A percentile compares a stretch with the other conserved stretches of the same genome.
These are phyloP conservation scores for Leptodactylus fuscus DNA, from an alignment of 2,113 vertebrate species.

Conservation along the genomic window DNA sequence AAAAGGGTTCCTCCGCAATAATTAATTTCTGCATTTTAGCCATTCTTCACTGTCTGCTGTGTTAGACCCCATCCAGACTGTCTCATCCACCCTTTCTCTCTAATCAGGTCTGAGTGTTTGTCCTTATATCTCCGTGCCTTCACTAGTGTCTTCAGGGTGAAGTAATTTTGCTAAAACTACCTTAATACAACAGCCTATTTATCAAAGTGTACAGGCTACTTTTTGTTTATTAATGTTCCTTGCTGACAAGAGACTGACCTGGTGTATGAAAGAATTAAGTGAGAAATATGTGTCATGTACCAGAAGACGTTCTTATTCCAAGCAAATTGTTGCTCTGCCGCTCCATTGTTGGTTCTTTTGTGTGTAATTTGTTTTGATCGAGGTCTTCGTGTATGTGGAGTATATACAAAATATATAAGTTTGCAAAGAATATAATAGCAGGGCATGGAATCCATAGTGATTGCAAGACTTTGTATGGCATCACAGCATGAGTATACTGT, in stretches of 20 bases:
- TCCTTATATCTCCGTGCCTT: conserved; percentile 62
- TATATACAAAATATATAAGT: too few relatives aligned
- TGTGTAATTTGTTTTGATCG: background rate
- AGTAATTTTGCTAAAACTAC: conserved; percentile 71
- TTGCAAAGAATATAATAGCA: too few relatives aligned
- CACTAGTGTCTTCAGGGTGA: conserved; percentile 64
- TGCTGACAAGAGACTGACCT: conserved; percentile 47
- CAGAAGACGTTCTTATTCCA: background rate
- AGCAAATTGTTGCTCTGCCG: background rate
- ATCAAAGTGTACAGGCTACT: conserved; percentile 49
- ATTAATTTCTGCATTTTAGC: conserved; percentile 87
- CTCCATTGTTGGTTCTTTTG: background rate
- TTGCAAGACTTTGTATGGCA: too few relatives aligned
- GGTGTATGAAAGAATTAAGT: conserved; percentile 43
- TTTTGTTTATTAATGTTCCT: conserved; percentile 62
- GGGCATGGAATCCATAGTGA: too few relatives aligned
- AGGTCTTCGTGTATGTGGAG: background rate
- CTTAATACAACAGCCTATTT: conserved; percentile 33
- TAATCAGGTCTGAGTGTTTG: conserved; percentile 76
- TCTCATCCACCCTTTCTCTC: conserved; percentile 65
- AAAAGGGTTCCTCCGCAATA: conserved; percentile 81
- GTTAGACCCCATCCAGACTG: conserved; percentile 60
- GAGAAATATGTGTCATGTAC: conserved; percentile 1
- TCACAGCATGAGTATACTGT: too few relatives aligned
- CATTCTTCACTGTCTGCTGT: conserved; percentile 88